Evolutionary conservation across 2,797 vertebrate species (phyloP), one percentile per base, ranked within the genome.

Genomic region (Pangasius larnaudii): DNA sequence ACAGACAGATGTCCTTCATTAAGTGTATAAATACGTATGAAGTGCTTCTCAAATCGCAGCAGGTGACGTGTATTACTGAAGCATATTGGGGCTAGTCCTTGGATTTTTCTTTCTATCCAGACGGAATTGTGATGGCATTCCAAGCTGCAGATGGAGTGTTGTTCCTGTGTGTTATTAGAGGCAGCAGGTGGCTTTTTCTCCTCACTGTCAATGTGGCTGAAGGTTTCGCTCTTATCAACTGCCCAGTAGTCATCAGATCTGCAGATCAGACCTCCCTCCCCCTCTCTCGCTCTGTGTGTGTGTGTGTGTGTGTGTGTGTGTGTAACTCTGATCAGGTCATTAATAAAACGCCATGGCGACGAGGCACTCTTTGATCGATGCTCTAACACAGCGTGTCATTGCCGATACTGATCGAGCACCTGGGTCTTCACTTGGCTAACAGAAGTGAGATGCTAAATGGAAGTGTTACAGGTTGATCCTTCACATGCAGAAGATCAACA

Each of bases 91-190:
- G 30, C 30, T 33, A 58, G 51, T 19, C 51, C 18, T 33, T 58
- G 77, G 53, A 58, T 58, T 36, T 56, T 36, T 13, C 77, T 79
- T 36, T 79, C 30, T 58, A 0, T 56, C 51, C 77, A 58, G 77
- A 79, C 36, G 51, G 77, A 79, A 33, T 36, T 22, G 80, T 82
- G 80, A 63, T 42, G 80, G 80, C 10, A 30, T 82, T 63, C 39
- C 36, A 18, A 7, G 59, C 24, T 24, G 53, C 80, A 82, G 58
- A 82, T 63, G 58, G 58, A 63, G 4, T 39, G 30, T 2, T 18
- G 36, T 18, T 82, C 33, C 36, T 8, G 58, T 24, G 36, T 42
- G 58, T 82, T 42, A 81, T 82, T 63, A 61, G 22, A 46, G 80
- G 39, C 58, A 63, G 58, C 80, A 46, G 80, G 80, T 61, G 80